Conservation (phyloP, 1,140 invertebrate species). For the Meteorus sp. region DNA sequence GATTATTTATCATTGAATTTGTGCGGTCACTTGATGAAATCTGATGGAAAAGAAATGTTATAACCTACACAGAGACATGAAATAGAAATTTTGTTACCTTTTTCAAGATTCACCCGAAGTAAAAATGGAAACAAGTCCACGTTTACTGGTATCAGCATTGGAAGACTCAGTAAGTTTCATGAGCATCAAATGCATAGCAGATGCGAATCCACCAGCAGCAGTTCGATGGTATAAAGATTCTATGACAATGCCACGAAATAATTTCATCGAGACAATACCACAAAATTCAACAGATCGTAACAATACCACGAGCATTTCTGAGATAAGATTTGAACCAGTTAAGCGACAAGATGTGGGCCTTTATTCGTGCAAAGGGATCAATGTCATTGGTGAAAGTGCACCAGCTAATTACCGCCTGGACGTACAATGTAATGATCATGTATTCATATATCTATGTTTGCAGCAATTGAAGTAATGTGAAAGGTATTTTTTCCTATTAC, state of each 20-base stretch:
- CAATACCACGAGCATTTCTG: conserved; percentile 52
- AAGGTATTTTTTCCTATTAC: no score
- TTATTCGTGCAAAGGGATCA: conserved; percentile 82
- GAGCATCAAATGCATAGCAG: conserved; percentile 76
- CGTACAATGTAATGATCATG: conserved; percentile 78
- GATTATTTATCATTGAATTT: no score
- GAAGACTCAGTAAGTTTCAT: conserved; percentile 62
- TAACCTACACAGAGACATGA: background rate
- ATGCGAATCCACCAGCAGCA: conserved; percentile 81
- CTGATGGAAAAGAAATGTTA: conserved; percentile 1
- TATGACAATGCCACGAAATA: conserved; percentile 28
- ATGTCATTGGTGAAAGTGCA: conserved; percentile 76
- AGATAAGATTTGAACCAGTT: conserved; percentile 72
- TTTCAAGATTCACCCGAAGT: conserved; percentile 53
- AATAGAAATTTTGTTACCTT: background rate
- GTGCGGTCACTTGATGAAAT: background rate
- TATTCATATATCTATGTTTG: background rate
- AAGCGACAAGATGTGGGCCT: conserved; percentile 68
- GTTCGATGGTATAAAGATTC: conserved; percentile 76
- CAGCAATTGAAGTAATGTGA: background rate
- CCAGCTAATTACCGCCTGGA: conserved; percentile 79
- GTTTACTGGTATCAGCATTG: conserved; percentile 37
- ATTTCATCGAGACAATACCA: conserved; percentile 24
- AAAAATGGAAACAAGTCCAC: conserved; percentile 47
- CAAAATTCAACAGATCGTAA: conserved; percentile 39